phyloP scores from a whole-genome alignment of 2,888 invertebrate genomes.

The Allacma fusca region DNA sequence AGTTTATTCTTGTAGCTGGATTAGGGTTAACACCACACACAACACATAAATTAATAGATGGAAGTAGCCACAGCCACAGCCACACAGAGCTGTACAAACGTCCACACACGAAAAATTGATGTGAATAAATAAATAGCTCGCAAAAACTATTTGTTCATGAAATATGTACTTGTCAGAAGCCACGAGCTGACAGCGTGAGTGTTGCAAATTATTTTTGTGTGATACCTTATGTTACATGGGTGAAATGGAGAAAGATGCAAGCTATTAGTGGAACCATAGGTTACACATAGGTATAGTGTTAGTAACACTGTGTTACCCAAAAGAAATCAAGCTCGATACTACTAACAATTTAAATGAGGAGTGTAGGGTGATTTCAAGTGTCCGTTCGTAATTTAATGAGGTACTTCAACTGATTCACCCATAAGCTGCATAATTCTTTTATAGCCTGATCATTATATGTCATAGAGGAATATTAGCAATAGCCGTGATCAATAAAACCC shows the following conservation, averaged over 20 bases:
- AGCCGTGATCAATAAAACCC: too few relatives aligned
- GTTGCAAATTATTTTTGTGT: background rate
- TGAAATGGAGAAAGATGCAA: too few relatives aligned
- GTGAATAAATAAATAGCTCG: constrained; percentile 10
- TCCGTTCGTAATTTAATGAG: constrained; percentile 16
- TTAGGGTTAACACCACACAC: too few relatives aligned
- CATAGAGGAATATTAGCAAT: background rate
- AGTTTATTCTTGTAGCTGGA: too few relatives aligned
- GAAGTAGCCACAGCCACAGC: too few relatives aligned
- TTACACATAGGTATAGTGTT: too few relatives aligned
- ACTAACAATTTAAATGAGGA: constrained; percentile 13
- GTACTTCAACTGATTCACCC: constrained; percentile 4
- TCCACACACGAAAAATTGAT: background rate
- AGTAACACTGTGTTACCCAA: constrained; percentile 22
- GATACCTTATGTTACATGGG: background rate
- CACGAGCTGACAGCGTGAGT: constrained; percentile 12
- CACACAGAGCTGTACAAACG: background rate
- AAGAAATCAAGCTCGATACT: constrained; percentile 18
- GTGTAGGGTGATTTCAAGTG: constrained; percentile 26
- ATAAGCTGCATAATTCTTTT: background rate
- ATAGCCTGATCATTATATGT: background rate
- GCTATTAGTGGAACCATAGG: too few relatives aligned
- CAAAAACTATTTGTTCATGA: constrained; percentile 19
- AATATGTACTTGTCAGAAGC: background rate
- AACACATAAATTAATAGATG: background rate